Percentiles rank a stretch among this genome's conserved stretches.
phyloP scores from a whole-genome alignment of 2,113 vertebrate genomes.

The Pelecanoides urinatrix region DNA sequence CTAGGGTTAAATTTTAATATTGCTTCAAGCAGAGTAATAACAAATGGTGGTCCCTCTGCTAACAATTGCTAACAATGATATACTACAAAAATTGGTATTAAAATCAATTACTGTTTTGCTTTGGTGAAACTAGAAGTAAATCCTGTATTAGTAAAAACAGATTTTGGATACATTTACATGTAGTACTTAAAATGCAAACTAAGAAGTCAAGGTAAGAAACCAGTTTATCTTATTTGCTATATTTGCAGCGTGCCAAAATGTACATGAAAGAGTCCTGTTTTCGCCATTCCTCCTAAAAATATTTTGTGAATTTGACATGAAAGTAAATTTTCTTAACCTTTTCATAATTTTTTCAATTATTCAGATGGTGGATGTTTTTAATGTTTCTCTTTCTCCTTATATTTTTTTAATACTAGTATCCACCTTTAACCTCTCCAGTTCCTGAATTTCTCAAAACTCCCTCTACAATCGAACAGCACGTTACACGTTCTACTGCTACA shows the following conservation, averaged over 20 bases:
- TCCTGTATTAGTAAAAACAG: neutral
- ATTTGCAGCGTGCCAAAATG: neutral
- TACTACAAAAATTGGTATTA: neutral
- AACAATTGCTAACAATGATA: neutral
- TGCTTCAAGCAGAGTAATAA: neutral
- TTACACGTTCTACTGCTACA: constrained; percentile 59
- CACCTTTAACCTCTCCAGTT: constrained; percentile 74
- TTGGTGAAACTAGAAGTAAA: neutral
- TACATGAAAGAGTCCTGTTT: neutral
- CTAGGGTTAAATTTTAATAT: neutral
- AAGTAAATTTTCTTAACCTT: neutral
- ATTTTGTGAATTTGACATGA: neutral
- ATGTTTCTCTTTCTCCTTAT: constrained; percentile 58
- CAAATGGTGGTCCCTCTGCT: neutral
- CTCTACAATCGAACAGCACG: constrained; percentile 60
- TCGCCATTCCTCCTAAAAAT: neutral
- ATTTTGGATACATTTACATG: neutral
- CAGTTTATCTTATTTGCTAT: neutral
- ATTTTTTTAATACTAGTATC: constrained; percentile 75
- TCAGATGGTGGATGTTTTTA: constrained; percentile 20
- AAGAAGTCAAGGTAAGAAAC: neutral
- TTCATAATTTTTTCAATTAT: neutral
- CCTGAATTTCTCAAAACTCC: constrained; percentile 86
- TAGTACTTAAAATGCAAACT: neutral
- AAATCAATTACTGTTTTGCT: neutral